phyloP scores from a whole-genome alignment of 1,140 invertebrate species.

The Tachypleus tridentatus region DNA sequence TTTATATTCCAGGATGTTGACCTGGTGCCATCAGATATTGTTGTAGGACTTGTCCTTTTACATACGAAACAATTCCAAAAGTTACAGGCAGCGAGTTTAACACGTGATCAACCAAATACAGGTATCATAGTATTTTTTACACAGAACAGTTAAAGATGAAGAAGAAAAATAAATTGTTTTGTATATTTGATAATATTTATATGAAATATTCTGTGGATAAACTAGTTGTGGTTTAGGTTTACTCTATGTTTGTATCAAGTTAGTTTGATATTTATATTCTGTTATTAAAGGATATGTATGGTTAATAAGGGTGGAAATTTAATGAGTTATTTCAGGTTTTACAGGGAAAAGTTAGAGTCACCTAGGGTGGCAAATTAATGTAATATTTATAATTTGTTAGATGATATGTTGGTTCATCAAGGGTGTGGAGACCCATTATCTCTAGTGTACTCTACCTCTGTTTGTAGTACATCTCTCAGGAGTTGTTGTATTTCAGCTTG shows the following conservation, averaged over 20 bases:
- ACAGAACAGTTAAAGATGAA: conserved; percentile 11
- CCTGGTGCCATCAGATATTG: conserved; percentile 74
- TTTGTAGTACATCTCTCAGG: too few species aligned
- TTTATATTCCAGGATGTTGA: conserved; percentile 58
- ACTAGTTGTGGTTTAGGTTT: background rate
- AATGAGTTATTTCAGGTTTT: too few species aligned
- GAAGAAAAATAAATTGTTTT: background rate
- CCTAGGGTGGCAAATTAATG: too few species aligned
- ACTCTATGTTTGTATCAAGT: background rate
- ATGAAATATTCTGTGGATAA: background rate
- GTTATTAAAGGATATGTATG: too few species aligned
- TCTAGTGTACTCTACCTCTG: too few species aligned
- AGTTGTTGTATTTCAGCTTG: too few species aligned
- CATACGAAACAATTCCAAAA: conserved; percentile 38
- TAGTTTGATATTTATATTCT: too few species aligned
- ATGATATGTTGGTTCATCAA: too few species aligned
- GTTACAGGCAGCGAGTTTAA: conserved; percentile 51
- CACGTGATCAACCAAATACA: conserved; percentile 12
- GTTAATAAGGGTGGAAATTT: too few species aligned
- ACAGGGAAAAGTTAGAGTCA: too few species aligned
- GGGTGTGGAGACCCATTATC: too few species aligned
- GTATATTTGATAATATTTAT: background rate
- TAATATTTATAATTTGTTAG: too few species aligned
- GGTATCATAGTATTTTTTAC: conserved; percentile 16
- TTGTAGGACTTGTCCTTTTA: conserved; percentile 70